Evolutionary conservation across 35 echinoderm and acorn worm genomes (phyloP), one percentile per base, ranked within the genome.

Genomic region (Heliocidaris tuberculata): DNA sequence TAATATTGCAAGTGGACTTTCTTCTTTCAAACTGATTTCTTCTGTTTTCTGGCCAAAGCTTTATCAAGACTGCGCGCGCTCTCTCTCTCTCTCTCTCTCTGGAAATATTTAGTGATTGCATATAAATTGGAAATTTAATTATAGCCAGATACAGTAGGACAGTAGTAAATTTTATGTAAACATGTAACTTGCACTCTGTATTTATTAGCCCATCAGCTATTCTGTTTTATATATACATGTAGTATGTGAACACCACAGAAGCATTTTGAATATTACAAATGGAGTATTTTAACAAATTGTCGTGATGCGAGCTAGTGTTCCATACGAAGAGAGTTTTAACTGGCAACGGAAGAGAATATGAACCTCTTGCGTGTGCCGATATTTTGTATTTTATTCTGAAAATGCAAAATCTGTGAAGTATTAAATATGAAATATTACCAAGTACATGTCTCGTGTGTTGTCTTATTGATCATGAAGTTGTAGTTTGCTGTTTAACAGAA

Each of bases 371-470:
- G 31, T 89, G 31, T 89, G 87, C 87, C 31, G 87, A 89, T 89
- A 89, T 89, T 89, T 89, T 89, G 87, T 89, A 89, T 89, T 89
- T 89, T 89, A 89, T 89, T 89, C 87, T 89, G 87, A 89, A 89
- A 48, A 89, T 89, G 87, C 87, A 89, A 89, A 89, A 89, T 89
- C 87, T 89, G 87, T 89, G 87, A 89, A 89, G 87, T 89, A 89
- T 89, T 89, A 89, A 89, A 89, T 89, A 89, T 89, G 31, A 89
- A 89, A 89, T 89, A 89, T 89, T 89, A 89, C 87, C 87, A 89
- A 89, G 11, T 42, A 30, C 2, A 7, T 78, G 65, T 0, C 65
- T 78, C 21, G 17, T 27, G 21, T 78, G 21, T 78, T 60, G 10
- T 78, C 65, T 78, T n/a, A 78, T 70, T 70, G 60, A 27, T 78